Percentiles rank a stretch among this genome's conserved stretches.
phyloP scores from a whole-genome alignment of 2,113 vertebrate species.

The Nothoprocta perdicaria region DNA sequence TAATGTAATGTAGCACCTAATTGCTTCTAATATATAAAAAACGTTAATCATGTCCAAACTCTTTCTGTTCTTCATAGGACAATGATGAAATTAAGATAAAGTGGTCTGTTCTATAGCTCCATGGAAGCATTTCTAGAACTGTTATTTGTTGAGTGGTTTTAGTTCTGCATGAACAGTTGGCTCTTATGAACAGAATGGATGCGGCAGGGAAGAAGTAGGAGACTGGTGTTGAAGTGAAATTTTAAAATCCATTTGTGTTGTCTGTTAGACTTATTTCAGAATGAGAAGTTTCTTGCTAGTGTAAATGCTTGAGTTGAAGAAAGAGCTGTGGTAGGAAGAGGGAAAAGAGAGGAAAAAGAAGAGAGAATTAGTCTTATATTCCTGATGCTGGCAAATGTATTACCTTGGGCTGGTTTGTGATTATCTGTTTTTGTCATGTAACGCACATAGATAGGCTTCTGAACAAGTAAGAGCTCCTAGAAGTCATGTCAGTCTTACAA shows the following conservation, averaged over 20 bases:
- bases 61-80: background rate
- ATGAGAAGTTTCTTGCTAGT: background rate
- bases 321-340: background rate
- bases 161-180: conserved; percentile 10
- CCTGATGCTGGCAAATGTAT: background rate
- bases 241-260: background rate
- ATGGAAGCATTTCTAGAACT: conserved; percentile 5
- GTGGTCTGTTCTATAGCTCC: background rate
- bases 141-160: conserved; percentile 4
- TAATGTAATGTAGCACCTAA: background rate
- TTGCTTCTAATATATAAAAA: conserved; percentile 41
- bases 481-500: background rate
- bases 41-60: background rate
- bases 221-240: background rate
- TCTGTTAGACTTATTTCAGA: background rate
- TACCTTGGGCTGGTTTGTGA: background rate
- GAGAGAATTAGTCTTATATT: background rate
- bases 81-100: conserved; percentile 33
- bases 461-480: background rate
- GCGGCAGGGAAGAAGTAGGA: background rate
- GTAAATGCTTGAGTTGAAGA: background rate
- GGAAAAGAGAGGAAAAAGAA: background rate
- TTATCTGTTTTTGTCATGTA: background rate
- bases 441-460: background rate
- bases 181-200: background rate